Base-by-base conservation (phyloP, 2,888 invertebrate species). In the Agelastica alni region DNA sequence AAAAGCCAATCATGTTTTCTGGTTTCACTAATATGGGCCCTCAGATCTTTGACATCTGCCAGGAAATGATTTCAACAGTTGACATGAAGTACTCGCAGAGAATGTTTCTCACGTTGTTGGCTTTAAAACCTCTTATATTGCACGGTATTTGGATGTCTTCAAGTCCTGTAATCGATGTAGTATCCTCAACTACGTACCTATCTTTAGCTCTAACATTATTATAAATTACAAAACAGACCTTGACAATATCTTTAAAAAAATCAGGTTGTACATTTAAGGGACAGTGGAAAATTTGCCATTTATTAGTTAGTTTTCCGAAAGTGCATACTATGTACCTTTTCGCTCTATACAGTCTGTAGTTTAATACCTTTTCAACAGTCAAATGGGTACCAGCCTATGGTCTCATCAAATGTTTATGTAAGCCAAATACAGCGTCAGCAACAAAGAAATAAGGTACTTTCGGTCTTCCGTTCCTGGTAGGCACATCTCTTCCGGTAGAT, bases 221-320 rank as follows among this genome's bases (percentile, higher is more conserved):
- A 46, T 56, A 48, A 10, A 58, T 22, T 18, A 65, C 58, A 39
- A 58, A 48, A 39, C 62, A 64, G 31, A 62, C 61, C 44, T 66
- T 64, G 5, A 65, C 56, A 46, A 64, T 63, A 34, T 45, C 44
- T 7, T 49, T 47, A 31, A 62, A 59, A 54, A 62, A 60, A 32
- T 62, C 31, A 1, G 49, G 44, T 20, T 48, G 10, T 10, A 60
- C 56, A 32, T 57, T 59, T 12, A 59, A 18, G 14, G 57, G 51
- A 18, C 64, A 36, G 45, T 67, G 65, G 28, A 67, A 64, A 26
- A 69, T 63, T 22, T 64, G 44, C 65, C 66, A 68, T 52, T 69
- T 69, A 14, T 58, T 67, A 17, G 53, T 36, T 3, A 58, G 18
- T 36, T 58, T 60, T 4, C n/a, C n/a, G n/a, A n/a, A n/a, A n/a